These are phyloP conservation scores for Tiliqua scincoides DNA, from an alignment of 2,113 vertebrate species.

Conservation along the genomic window DNA sequence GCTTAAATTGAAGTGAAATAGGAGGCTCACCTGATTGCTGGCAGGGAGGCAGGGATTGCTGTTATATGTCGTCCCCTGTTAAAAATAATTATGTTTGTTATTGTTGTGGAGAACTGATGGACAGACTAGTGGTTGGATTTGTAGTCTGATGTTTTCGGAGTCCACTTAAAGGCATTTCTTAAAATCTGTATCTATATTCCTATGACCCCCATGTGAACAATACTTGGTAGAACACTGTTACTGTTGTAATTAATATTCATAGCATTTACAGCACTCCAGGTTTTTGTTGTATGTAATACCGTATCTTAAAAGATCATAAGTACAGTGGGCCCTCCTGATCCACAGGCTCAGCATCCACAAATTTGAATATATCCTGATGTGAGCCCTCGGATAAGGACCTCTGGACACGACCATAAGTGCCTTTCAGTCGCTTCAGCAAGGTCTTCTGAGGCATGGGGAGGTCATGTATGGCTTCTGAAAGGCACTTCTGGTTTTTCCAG, in stretches of 20 bases:
- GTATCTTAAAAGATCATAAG: too few relatives aligned
- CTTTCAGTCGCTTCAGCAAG: too few relatives aligned
- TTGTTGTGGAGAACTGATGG: background rate
- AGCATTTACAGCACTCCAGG: background rate
- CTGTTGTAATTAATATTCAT: background rate
- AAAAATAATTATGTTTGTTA: background rate
- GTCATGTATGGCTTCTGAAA: too few relatives aligned
- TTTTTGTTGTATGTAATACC: background rate
- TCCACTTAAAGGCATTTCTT: background rate
- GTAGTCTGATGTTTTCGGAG: background rate
- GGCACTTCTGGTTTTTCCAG: too few relatives aligned
- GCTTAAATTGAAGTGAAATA: background rate
- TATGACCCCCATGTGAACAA: background rate
- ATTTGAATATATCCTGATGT: too few relatives aligned
- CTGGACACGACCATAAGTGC: too few relatives aligned
- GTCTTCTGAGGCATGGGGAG: too few relatives aligned
- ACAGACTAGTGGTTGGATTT: background rate
- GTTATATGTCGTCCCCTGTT: slow-evolving; percentile 5
- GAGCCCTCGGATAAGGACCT: too few relatives aligned
- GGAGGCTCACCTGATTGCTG: background rate
- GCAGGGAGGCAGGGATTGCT: slow-evolving; percentile 16
- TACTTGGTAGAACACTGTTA: background rate
- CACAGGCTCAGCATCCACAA: too few relatives aligned
- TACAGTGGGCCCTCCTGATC: too few relatives aligned
- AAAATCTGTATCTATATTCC: background rate